Evolutionary conservation across 2,113 vertebrate species (phyloP).

Genomic region (Oceanites oceanicus): DNA sequence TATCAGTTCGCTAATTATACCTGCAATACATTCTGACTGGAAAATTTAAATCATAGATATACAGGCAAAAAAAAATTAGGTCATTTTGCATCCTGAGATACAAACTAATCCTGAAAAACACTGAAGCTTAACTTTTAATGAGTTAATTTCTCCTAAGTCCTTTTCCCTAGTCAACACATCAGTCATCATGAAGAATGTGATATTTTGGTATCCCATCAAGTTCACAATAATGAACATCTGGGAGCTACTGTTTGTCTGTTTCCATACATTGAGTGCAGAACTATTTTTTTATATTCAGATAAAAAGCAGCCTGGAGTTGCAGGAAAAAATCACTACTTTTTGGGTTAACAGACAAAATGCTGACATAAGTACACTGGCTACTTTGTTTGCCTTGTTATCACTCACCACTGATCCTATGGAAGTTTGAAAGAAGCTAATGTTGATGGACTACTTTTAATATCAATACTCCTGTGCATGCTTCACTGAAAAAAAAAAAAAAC

Average conservation of each 20-base stretch:
- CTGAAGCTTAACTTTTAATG: neutral
- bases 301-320: neutral
- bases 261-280: neutral
- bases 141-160: neutral
- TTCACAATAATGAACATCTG: neutral
- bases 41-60: neutral
- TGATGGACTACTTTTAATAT: neutral
- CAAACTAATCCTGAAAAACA: neutral
- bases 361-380: neutral
- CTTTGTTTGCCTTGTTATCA: neutral
- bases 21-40: neutral
- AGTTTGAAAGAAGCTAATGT: neutral
- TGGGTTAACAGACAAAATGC: neutral
- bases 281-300: neutral
- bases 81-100: neutral
- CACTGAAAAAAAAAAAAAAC: neutral
- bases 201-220: neutral
- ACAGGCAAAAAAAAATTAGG: neutral
- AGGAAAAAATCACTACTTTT: neutral
- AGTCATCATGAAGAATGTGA: neutral
- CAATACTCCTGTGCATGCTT: neutral
- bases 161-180: neutral
- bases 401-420: neutral
- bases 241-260: neutral
- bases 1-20: neutral